Conservation (phyloP, 2,797 vertebrate species). For the Lagodon rhomboides region DNA sequence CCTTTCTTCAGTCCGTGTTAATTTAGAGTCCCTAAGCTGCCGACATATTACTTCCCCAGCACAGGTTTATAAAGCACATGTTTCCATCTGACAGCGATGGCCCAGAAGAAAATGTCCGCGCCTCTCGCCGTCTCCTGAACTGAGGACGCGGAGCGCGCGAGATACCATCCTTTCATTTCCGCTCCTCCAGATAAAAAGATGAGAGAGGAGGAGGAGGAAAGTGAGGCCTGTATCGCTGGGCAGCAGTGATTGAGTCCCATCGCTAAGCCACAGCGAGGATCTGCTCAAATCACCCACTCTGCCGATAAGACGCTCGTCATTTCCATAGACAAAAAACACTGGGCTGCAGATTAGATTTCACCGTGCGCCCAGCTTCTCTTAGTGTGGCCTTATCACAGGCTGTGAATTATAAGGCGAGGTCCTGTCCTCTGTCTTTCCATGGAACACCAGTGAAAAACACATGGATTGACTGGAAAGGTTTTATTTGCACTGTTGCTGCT, state of each 20-base stretch:
- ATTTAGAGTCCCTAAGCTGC: slow-evolving; percentile 51
- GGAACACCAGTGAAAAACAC: slow-evolving; percentile 59
- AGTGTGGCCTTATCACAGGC: slow-evolving; percentile 67
- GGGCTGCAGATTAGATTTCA: slow-evolving; percentile 79
- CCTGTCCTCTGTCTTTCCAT: slow-evolving; percentile 55
- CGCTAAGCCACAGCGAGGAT: slow-evolving; percentile 76
- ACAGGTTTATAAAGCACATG: slow-evolving; percentile 56
- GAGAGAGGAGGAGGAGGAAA: slow-evolving; percentile 70
- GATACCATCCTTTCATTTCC: slow-evolving; percentile 87
- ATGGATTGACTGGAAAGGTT: slow-evolving; percentile 19
- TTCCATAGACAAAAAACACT: slow-evolving; percentile 77
- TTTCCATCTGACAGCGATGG: slow-evolving; percentile 55
- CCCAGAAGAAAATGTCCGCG: slow-evolving; percentile 64
- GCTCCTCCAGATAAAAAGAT: slow-evolving; percentile 82
- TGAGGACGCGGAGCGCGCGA: slow-evolving; percentile 45
- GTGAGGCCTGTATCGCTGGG: slow-evolving; percentile 76
- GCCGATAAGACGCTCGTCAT: slow-evolving; percentile 80
- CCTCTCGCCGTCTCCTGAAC: slow-evolving; percentile 66
- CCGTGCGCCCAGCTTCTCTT: slow-evolving; percentile 64
- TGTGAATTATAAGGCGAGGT: slow-evolving; percentile 67
- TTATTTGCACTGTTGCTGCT: slow-evolving; percentile 32
- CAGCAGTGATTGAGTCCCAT: slow-evolving; percentile 79
- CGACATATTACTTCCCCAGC: slow-evolving; percentile 38
- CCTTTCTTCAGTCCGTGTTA: slow-evolving; percentile 25
- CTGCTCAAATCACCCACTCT: slow-evolving; percentile 78